Evolutionary conservation across 2,888 invertebrate species (phyloP), one percentile per base, ranked within the genome.

Genomic region (Sarcophaga subvicina): DNA sequence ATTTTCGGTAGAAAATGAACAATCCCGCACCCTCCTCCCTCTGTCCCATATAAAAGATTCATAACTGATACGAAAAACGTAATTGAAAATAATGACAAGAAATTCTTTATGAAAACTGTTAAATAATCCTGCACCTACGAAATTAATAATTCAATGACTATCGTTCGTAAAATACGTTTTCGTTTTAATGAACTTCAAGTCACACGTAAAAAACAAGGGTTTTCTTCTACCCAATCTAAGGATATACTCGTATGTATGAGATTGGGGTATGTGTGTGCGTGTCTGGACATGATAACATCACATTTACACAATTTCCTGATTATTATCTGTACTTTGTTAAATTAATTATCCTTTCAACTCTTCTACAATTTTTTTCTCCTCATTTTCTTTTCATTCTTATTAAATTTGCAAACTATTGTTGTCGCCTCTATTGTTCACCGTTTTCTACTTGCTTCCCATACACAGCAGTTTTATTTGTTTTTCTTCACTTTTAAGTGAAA

Each of bases 291-390:
- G 70, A 54, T 71, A 69, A 64, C 59, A 73, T 73, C 59, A 45
- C 14, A 54, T 59, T 66, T 45, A 25, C 17, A 71, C 37, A 64
- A 54, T 59, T 54, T 59, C 3, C 49, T 54, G 27, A 54, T 59
- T 59, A 27, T 71, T 25, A 69, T 71, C 12, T 37, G n/a, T 2
- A 1, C 45, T 72, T 66, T 64, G 22, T 64, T 54, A 67, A 54
- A 80, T 60, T 59, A 73, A 73, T 80, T 80, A 67, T 80, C 47
- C 37, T 66, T 80, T 72, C 17, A 66, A 70, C 37, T 37, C 17
- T 10, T 59, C 11, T 37, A 25, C 59, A 45, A 14, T 66, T 72
- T 45, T 2, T 72, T 54, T 12, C n/a, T n/a, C 22, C 2, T 54
- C 54, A 12, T 14, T 54, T 54, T 4, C 14, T 14, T 49, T 3